Evolutionary conservation across 2,888 invertebrate species (phyloP).

Genomic region (Nephrotoma flavescens): DNA sequence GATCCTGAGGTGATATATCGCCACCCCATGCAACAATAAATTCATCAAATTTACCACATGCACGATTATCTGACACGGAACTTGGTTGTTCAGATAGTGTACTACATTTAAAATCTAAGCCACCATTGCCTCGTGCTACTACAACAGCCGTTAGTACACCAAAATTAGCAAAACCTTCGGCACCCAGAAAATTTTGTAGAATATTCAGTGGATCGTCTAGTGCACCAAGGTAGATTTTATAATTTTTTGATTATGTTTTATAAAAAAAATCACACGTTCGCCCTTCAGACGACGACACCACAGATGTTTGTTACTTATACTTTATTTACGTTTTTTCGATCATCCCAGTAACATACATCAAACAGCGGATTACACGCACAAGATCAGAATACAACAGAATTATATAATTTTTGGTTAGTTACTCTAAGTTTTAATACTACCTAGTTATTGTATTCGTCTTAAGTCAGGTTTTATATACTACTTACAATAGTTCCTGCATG

Average conservation of each 20-base stretch:
- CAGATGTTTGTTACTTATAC: not conserved
- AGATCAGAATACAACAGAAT: not conserved
- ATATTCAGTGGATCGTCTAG: not conserved
- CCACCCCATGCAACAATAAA: not conserved
- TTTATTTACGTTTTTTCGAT: not conserved
- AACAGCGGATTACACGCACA: not conserved
- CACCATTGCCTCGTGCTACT: constrained; percentile 1
- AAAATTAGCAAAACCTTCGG: not conserved
- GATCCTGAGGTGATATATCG: not conserved
- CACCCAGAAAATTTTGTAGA: not conserved
- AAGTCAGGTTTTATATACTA: not conserved
- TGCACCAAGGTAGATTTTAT: constrained; percentile 7
- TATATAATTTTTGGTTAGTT: not conserved
- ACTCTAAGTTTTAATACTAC: not conserved
- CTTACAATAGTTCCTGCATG: not conserved
- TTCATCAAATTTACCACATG: not conserved
- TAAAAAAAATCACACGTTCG: not conserved
- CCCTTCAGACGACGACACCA: not conserved
- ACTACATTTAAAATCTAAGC: constrained; percentile 4
- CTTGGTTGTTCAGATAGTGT: constrained; percentile 5
- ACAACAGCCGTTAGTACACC: constrained; percentile 1
- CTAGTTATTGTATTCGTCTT: not conserved
- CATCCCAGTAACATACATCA: not conserved
- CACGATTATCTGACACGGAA: not conserved
- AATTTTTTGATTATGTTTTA: not conserved